Percentiles rank a stretch among this genome's conserved stretches.
These are phyloP conservation scores for Neodiprion pinetum DNA, from an alignment of 1,140 invertebrate species.

Conservation along the genomic window DNA sequence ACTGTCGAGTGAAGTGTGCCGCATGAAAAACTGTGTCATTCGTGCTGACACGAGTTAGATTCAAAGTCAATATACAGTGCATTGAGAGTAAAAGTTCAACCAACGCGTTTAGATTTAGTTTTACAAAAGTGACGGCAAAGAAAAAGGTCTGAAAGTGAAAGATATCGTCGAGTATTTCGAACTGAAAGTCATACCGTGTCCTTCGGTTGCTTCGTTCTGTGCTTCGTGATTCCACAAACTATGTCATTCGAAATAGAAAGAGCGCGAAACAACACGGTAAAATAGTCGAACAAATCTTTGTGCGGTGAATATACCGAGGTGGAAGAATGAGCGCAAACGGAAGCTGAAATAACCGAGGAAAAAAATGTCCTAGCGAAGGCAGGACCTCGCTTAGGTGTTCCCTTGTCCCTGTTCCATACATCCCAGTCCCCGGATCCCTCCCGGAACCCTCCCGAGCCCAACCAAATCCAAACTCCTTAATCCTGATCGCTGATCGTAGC, in stretches of 20 bases:
- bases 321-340: background rate
- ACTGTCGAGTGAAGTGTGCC: background rate
- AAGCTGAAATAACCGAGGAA: conserved; percentile 27
- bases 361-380: conserved; percentile 59
- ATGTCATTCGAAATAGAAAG: too few relatives aligned
- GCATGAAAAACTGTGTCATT: background rate
- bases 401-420: conserved; percentile 40
- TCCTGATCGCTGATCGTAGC: conserved; percentile 49
- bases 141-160: too few relatives aligned
- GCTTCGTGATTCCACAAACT: too few relatives aligned
- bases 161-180: too few relatives aligned
- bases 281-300: too few relatives aligned
- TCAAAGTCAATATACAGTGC: too few relatives aligned
- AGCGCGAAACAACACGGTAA: too few relatives aligned
- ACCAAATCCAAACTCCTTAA: conserved; percentile 50
- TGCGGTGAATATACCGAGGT: background rate
- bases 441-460: conserved; percentile 25
- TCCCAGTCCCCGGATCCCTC: conserved; percentile 30
- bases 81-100: too few relatives aligned
- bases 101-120: too few relatives aligned
- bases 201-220: too few relatives aligned
- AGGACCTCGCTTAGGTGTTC: conserved; percentile 42
- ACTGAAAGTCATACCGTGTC: too few relatives aligned
- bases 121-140: background rate
- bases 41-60: too few relatives aligned